These are phyloP conservation scores for Diploscapter pachys DNA, from an alignment of 1,140 invertebrate genomes.

Conservation along the genomic window DNA sequence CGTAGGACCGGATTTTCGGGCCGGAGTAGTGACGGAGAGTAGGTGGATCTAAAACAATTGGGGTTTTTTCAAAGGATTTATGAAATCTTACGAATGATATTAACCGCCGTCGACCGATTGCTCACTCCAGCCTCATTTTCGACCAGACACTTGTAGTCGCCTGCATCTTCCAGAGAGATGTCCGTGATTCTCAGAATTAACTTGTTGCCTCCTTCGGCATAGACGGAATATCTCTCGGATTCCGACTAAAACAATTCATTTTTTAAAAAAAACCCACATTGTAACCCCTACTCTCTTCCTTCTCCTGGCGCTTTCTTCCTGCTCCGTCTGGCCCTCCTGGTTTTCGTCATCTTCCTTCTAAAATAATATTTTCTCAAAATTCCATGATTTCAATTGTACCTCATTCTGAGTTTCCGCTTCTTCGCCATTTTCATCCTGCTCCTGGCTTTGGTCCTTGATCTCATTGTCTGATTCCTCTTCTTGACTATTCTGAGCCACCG, in stretches of 20 bases:
- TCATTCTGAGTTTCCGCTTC: neutral
- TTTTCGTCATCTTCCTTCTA: too few relatives aligned
- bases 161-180: constrained; percentile 30
- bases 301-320: constrained; percentile 17
- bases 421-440: constrained; percentile 16
- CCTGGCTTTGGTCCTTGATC: neutral
- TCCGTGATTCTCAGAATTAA: constrained; percentile 18
- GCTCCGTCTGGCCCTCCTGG: too few relatives aligned
- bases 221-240: constrained; percentile 12
- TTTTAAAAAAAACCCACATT: neutral
- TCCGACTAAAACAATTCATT: neutral
- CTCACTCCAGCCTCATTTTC: constrained; percentile 31
- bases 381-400: too few relatives aligned
- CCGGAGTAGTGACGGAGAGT: constrained; percentile 12
- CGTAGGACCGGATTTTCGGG: constrained; percentile 10
- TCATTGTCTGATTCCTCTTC: constrained; percentile 15
- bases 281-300: constrained; percentile 29
- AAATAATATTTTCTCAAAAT: too few relatives aligned
- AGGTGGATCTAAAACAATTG: constrained; percentile 29
- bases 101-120: constrained; percentile 17
- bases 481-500: neutral
- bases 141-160: constrained; percentile 30
- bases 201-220: constrained; percentile 17
- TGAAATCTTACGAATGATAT: constrained; percentile 29
- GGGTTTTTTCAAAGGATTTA: neutral